Evolutionary conservation across 2,113 vertebrate species (phyloP).

Genomic region (Formicarius rufipectus): DNA sequence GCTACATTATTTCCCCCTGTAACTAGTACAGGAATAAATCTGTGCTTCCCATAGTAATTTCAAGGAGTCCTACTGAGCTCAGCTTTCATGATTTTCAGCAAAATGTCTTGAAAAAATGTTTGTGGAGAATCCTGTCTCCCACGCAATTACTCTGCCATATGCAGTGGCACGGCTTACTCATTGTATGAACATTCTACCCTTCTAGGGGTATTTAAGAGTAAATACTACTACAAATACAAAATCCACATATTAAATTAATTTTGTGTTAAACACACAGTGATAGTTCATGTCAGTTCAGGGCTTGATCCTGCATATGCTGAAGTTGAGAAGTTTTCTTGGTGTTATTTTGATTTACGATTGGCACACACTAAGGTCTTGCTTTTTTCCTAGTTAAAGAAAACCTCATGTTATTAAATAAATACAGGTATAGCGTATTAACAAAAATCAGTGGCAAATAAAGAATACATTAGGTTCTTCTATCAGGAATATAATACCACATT

Average conservation of each 20-base stretch:
- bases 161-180: not conserved
- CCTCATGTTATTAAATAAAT: not conserved
- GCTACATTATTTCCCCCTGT: not conserved
- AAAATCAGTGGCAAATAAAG: not conserved
- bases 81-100: not conserved
- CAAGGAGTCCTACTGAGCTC: not conserved
- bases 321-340: not conserved
- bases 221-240: not conserved
- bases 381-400: not conserved
- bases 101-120: not conserved
- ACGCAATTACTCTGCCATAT: not conserved
- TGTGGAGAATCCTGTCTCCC: not conserved
- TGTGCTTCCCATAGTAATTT: not conserved
- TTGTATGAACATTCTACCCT: not conserved
- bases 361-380: not conserved
- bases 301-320: not conserved
- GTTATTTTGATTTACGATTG: conserved; percentile 11
- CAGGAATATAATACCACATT: not conserved
- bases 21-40: not conserved
- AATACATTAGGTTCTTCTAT: not conserved
- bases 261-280: not conserved
- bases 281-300: not conserved
- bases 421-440: not conserved
- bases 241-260: conserved; percentile 21
- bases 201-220: not conserved